Percentiles rank a stretch among this genome's conserved stretches.
Evolutionary conservation across 1,140 invertebrate species (phyloP).

Genomic region (Eueides isabella): DNA sequence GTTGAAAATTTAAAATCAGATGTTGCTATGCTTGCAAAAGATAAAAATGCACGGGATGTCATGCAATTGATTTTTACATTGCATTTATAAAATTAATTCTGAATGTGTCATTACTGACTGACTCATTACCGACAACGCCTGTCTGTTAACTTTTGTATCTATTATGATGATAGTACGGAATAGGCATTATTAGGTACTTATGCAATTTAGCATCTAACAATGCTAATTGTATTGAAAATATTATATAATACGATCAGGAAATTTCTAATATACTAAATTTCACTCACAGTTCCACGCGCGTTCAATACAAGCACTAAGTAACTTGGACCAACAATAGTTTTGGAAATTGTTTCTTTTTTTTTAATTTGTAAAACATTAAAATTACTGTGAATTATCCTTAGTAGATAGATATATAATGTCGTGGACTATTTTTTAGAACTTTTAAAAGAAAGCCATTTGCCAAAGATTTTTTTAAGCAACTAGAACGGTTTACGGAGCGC

Average conservation of each 20-base stretch:
- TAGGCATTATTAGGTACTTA: conserved; percentile 10
- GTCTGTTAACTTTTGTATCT: conserved; percentile 50
- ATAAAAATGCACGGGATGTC: conserved; percentile 45
- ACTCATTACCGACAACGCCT: conserved; percentile 55
- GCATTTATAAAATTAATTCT: conserved; percentile 55
- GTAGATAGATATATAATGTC: no score
- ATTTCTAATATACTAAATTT: no score
- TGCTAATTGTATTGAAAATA: neutral
- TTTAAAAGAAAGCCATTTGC: no score
- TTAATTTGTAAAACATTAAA: no score
- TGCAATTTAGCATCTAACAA: neutral
- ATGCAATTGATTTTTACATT: conserved; percentile 47
- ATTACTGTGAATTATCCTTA: no score
- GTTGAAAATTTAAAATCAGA: conserved; percentile 5
- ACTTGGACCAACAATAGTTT: no score
- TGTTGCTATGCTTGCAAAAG: conserved; percentile 25
- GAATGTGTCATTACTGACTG: conserved; percentile 57
- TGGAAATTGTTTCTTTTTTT: no score
- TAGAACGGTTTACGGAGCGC: no score
- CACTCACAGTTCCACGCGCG: no score
- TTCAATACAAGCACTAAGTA: no score
- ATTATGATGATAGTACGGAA: conserved; percentile 49
- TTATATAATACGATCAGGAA: neutral
- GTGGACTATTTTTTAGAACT: no score
- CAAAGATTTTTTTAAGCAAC: no score